A percentile compares a stretch with the other conserved stretches of the same genome.
phyloP scores from a whole-genome alignment of 2,113 vertebrate genomes.

The Corvus moneduloides region DNA sequence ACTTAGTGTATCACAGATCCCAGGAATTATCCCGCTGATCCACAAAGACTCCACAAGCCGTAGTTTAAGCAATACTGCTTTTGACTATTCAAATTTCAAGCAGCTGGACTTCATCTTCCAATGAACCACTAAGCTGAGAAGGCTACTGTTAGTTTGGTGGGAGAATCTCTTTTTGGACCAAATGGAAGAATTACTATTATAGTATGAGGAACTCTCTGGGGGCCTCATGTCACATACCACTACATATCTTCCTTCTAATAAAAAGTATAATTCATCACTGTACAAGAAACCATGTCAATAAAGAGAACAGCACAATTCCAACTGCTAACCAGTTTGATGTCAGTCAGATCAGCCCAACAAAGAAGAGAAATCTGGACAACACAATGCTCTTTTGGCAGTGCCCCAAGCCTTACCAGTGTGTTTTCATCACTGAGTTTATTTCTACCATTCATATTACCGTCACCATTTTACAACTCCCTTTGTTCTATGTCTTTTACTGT shows the following conservation, averaged over 20 bases:
- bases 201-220: neutral
- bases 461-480: neutral
- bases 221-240: neutral
- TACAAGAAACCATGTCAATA: neutral
- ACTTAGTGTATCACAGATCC: neutral
- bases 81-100: neutral
- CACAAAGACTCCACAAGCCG: neutral
- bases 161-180: constrained; percentile 20
- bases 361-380: neutral
- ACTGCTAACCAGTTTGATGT: neutral
- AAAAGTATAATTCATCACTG: neutral
- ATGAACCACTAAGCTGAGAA: neutral
- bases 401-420: neutral
- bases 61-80: neutral
- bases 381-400: neutral
- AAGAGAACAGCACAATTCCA: neutral
- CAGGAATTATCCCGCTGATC: neutral
- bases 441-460: neutral
- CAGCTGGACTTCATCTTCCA: neutral
- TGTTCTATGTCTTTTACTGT: neutral
- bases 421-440: neutral
- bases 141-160: neutral
- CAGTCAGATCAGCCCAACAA: neutral
- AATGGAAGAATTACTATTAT: neutral
- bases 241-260: neutral